Conservation (phyloP, 2,888 invertebrate species). For the Ennomos quercinarius region DNA sequence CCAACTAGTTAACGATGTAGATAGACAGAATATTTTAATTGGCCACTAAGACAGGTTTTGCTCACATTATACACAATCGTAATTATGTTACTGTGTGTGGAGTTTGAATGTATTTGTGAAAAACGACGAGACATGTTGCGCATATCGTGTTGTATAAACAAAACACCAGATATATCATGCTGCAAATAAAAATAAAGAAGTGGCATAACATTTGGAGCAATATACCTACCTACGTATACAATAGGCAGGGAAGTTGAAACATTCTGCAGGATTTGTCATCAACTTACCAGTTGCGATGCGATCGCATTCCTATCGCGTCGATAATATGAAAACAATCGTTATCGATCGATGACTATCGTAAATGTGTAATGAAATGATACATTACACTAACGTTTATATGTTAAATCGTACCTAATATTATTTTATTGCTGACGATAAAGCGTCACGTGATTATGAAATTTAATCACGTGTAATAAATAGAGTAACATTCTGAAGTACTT, state of each 20-base stretch:
- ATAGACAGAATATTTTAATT: conserved; percentile 43
- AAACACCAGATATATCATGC: conserved; percentile 4
- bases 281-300: not conserved
- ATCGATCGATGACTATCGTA: conserved; percentile 17
- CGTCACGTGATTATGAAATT: conserved; percentile 21
- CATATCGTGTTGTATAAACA: conserved; percentile 10
- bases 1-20: conserved; percentile 17
- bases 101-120: conserved; percentile 32
- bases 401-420: conserved; percentile 10
- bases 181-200: conserved; percentile 17
- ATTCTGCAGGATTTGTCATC: conserved; percentile 23
- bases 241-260: not conserved
- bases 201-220: not conserved
- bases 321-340: conserved; percentile 23
- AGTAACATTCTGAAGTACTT: too few species aligned
- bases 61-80: conserved; percentile 36
- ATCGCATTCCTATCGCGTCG: not conserved
- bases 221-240: too few species aligned
- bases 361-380: conserved; percentile 13
- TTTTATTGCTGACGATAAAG: conserved; percentile 19
- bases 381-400: conserved; percentile 2
- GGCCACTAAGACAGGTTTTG: conserved; percentile 43
- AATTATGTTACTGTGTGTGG: conserved; percentile 32
- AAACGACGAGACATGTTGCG: conserved; percentile 22
- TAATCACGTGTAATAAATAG: conserved; percentile 21